Evolutionary conservation across 2,113 vertebrate genomes (phyloP).

Genomic region (Heterocephalus glaber): DNA sequence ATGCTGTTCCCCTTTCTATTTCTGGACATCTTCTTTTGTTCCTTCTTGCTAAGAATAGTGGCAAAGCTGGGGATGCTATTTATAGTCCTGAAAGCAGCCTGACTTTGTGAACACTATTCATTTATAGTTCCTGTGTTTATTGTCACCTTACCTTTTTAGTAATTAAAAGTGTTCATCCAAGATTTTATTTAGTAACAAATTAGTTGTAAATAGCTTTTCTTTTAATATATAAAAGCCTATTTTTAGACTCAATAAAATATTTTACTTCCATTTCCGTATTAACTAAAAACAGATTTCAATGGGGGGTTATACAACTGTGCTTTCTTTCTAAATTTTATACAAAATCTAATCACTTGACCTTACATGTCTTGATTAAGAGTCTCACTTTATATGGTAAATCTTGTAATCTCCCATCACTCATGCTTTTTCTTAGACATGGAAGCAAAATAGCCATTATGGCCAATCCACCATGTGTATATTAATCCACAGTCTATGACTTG

Average conservation of each 20-base stretch:
- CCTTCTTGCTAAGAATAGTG: conserved; percentile 94
- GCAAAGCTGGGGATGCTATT: conserved; percentile 88
- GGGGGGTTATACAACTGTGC: not conserved
- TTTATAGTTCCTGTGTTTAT: conserved; percentile 94
- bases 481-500: not conserved
- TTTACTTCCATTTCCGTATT: conserved; percentile 76
- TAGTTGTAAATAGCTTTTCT: conserved; percentile 86
- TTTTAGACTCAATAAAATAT: conserved; percentile 79
- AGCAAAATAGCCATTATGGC: not conserved
- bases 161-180: conserved; percentile 85
- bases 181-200: conserved; percentile 87
- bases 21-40: conserved; percentile 95
- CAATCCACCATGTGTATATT: not conserved
- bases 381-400: not conserved
- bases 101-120: conserved; percentile 90
- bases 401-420: not conserved
- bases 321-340: conserved; percentile 71
- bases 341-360: conserved; percentile 40
- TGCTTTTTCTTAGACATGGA: not conserved
- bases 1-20: conserved; percentile 89
- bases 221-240: conserved; percentile 82
- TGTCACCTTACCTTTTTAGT: conserved; percentile 83
- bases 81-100: conserved; percentile 89
- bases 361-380: not conserved
- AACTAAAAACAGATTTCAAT: conserved; percentile 80